Base-by-base conservation (phyloP, 2,113 vertebrate species). In the Rhegmatorhina hoffmannsi region DNA sequence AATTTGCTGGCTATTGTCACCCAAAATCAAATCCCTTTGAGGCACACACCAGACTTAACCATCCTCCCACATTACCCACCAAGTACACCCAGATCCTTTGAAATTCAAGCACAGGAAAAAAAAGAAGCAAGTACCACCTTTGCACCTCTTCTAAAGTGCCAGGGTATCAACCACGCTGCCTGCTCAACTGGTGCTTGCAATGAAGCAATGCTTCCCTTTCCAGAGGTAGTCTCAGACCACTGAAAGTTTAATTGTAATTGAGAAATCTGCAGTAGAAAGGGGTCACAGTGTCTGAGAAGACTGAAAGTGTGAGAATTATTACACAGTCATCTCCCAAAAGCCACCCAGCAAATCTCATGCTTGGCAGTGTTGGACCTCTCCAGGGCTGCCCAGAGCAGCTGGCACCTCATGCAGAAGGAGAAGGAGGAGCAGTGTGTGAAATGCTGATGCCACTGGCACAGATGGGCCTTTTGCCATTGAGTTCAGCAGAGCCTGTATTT, bases 361-460 rank as follows among this genome's bases (percentile, higher is more conserved):
- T 3, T 53, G 50, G 36, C 40, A 20, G 13, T 3, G 0, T 14
- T n/a, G 13, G 11, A 49, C 19, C 13, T 67, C 33, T 55, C 47
- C 36, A 38, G 55, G 31, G 17, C 36, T 47, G 43, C 26, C 43
- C 34, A 25, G 69, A 25, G 91, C 40, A 4, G 46, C 81, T 21
- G 53, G 56, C 31, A 47, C 43, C 5, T 4, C 38, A 9, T 6
- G 10, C 38, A 25, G 46, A 20, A 46, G 33, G 56, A 58, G 52
- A 13, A 53, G n/a, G 60, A 40, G 43, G 26, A 72, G 58, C 20
- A 21, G 56, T 6, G 0, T 14, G 19, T 55, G 66, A 53, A 59
- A n/a, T 2, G 1, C 63, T 31, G 58, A 7, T 1, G 1, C n/a
- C 1, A 0, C n/a, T 53, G 78, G 52, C 64, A 44, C 62, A 33